Evolutionary conservation across 2,113 vertebrate species (phyloP).

Genomic region (Corvus cornix): DNA sequence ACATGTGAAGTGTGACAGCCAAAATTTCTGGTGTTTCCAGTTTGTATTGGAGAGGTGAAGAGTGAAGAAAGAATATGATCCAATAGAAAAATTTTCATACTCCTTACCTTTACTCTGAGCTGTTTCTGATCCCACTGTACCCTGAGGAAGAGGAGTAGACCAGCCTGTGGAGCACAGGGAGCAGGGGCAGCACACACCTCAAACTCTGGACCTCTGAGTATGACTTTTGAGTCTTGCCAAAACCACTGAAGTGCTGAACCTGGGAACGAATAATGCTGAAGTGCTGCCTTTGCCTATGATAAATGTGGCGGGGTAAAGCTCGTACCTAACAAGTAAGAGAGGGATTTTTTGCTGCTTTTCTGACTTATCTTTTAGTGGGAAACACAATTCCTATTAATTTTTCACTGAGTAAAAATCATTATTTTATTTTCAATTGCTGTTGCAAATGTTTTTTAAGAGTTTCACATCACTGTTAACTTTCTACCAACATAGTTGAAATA

Average conservation of each 20-base stretch:
- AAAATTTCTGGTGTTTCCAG: background rate
- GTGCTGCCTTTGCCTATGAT: background rate
- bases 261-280: background rate
- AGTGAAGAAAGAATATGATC: background rate
- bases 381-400: constrained; percentile 24
- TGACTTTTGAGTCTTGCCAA: constrained; percentile 10
- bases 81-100: background rate
- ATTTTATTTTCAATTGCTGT: constrained; percentile 60
- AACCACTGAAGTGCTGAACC: background rate
- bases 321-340: background rate
- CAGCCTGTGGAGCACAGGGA: background rate
- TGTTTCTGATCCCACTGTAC: background rate
- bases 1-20: background rate
- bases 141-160: background rate
- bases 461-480: constrained; percentile 65
- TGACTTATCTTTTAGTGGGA: constrained; percentile 33
- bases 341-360: constrained; percentile 43
- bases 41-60: background rate
- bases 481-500: constrained; percentile 63
- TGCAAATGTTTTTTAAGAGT: constrained; percentile 49
- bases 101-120: background rate
- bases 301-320: background rate
- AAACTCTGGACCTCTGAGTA: background rate
- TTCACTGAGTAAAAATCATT: constrained; percentile 43
- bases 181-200: background rate